phyloP scores from a whole-genome alignment of 2,113 vertebrate species.

The Myrmecophaga tridactyla region DNA sequence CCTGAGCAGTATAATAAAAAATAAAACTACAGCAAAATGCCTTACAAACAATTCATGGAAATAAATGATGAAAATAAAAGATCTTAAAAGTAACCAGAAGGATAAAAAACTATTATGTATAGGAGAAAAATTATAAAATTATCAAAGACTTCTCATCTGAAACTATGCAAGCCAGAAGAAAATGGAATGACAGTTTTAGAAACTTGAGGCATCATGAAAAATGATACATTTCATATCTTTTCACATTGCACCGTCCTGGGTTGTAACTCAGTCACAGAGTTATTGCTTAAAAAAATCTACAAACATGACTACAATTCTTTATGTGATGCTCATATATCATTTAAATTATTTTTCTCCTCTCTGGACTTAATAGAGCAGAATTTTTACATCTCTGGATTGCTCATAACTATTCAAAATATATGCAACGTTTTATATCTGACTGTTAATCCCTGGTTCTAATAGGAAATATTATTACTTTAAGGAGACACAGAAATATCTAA shows the following conservation, averaged over 20 bases:
- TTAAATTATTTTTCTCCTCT: background rate
- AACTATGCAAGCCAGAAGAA: no score
- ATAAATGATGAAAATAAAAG: no score
- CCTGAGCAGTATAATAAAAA: no score
- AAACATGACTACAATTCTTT: background rate
- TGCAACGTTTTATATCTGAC: background rate
- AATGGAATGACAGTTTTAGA: no score
- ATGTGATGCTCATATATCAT: background rate
- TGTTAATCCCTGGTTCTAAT: background rate
- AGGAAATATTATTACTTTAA: background rate
- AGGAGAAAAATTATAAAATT: no score
- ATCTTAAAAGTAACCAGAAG: no score
- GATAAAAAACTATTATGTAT: no score
- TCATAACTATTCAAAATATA: background rate
- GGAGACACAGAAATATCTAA: background rate
- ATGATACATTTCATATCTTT: background rate
- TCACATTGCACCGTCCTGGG: background rate
- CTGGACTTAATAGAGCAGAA: background rate
- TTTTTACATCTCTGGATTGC: background rate
- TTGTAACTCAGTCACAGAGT: background rate
- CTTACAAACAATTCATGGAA: no score
- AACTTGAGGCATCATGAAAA: background rate
- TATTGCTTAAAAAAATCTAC: background rate
- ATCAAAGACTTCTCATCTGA: no score
- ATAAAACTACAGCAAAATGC: no score